Evolutionary conservation across 2,113 vertebrate species (phyloP), one percentile per base, ranked within the genome.

Genomic region (Pteruthius melanotis): DNA sequence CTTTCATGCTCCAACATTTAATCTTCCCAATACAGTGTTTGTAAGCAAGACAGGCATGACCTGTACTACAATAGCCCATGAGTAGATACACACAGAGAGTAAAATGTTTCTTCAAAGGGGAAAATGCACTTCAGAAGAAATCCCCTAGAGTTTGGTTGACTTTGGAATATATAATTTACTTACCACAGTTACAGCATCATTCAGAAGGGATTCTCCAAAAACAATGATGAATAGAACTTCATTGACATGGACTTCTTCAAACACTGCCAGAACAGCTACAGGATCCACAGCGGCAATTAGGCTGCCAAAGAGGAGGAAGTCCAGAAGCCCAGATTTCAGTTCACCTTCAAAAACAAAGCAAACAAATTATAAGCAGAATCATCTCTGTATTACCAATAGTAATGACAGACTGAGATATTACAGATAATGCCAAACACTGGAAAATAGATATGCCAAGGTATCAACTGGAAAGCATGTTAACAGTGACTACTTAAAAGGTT

Each of bases 151-250:
- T 20, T 53, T 49, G 18, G 2, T 23, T 66, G 57, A 50, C 15
- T 66, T 63, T 12, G 13, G 42, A n/a, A 15, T 53, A 23, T 11
- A 9, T 33, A 13, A 31, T 77, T 69, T 68, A 86, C 98, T 94
- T 80, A 99, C 99, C 98, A 99, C 99, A 1, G 99, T 99, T 80
- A 99, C 99, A 3, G 99, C 99, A 13, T 99, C 99, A 30, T 99
- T 99, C 61, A 99, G 98, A 83, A 99, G 98, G 0, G 99, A 99
- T 98, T 99, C 99, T 95, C 99, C 99, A 45, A 99, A 99, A 92
- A 99, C 99, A 83, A 99, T 97, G 96, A 99, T 99, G 96, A 99
- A 99, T n/a, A 99, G 98, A 40, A 99, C 98, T 82, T 99, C 99
- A 3, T 99, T 99, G 94, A 99, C 99, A 4, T 99, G 99, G 24